These are phyloP conservation scores for Chondrilla cf. caribensis DNA, from an alignment of 37 sponge, comb jelly and placozoan genomes.

Conservation along the genomic window DNA sequence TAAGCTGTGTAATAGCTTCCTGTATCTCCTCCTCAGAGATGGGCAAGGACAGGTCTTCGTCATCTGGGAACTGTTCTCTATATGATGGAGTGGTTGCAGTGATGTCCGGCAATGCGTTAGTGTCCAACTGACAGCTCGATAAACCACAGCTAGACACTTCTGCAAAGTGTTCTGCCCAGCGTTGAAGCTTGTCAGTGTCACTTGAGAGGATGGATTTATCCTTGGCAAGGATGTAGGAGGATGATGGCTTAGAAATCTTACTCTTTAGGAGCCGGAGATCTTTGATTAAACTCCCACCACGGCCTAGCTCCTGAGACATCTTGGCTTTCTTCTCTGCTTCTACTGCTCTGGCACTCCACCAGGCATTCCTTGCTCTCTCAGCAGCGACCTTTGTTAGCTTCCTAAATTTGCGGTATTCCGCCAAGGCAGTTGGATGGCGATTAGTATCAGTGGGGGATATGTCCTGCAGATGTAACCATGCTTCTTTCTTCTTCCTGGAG, in stretches of 20 bases:
- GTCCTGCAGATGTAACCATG: background rate
- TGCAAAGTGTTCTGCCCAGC: conserved; percentile 14
- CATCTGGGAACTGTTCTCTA: background rate
- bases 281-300: conserved; percentile 7
- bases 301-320: background rate
- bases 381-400: background rate
- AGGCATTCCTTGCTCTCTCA: too few species aligned
- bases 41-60: background rate
- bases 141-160: background rate
- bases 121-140: background rate
- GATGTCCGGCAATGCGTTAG: conserved; percentile 1
- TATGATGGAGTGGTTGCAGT: background rate
- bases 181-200: conserved; percentile 14
- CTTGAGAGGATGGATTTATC: conserved; percentile 4
- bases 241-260: background rate
- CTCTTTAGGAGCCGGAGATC: conserved; percentile 18
- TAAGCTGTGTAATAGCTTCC: background rate
- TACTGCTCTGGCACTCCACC: conserved; percentile 12
- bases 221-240: background rate
- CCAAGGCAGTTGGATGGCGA: background rate
- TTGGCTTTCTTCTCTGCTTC: conserved; percentile 3
- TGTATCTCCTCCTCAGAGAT: conserved; percentile 13
- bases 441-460: background rate
- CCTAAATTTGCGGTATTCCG: background rate
- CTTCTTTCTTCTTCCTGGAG: conserved; percentile 1